Conservation (phyloP, 2,797 vertebrate species). For the Catostomus latipinnis region DNA sequence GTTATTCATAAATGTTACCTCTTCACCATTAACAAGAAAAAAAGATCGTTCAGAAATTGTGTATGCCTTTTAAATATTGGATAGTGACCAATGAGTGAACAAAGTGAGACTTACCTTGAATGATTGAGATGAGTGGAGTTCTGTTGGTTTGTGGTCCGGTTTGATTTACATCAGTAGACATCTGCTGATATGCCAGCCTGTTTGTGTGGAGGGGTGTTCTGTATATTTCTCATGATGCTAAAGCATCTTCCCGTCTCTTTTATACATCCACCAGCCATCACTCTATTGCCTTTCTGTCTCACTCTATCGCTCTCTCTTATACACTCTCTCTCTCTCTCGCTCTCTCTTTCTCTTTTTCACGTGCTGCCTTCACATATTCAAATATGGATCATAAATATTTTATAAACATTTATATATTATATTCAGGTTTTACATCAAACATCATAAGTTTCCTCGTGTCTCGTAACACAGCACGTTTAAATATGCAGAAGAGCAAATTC, state of each 20-base stretch:
- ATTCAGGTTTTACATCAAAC: too few relatives aligned
- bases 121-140: not conserved
- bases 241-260: constrained; percentile 40
- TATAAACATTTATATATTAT: not conserved
- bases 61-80: not conserved
- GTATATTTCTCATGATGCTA: constrained; percentile 24
- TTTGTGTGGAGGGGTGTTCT: not conserved
- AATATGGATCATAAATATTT: not conserved
- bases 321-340: constrained; percentile 1
- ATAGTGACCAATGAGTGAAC: not conserved
- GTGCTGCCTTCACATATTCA: constrained; percentile 16
- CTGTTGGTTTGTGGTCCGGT: not conserved
- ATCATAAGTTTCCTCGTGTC: not conserved
- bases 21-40: not conserved
- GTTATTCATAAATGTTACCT: not conserved
- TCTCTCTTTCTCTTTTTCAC: not conserved
- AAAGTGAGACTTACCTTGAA: constrained; percentile 36
- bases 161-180: not conserved
- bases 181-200: not conserved
- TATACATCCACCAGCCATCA: constrained; percentile 17
- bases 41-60: not conserved
- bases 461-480: too few relatives aligned
- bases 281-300: constrained; percentile 35
- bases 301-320: not conserved
- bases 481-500: too few relatives aligned